These are phyloP conservation scores for Drosophila rufa DNA, from an alignment of 1,140 invertebrate genomes.

Conservation along the genomic window DNA sequence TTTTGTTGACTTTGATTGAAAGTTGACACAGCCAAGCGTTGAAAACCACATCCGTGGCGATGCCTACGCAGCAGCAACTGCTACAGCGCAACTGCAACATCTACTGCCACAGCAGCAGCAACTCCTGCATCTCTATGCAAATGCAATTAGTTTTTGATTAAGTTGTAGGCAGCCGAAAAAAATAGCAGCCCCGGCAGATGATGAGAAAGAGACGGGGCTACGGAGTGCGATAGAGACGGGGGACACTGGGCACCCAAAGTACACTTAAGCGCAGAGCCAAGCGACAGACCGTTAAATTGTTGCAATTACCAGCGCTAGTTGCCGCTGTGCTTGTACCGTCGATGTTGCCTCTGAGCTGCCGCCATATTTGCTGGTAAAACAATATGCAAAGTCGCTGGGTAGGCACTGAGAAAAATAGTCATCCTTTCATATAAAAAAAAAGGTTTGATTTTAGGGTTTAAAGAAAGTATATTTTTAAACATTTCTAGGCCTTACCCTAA, in stretches of 20 bases:
- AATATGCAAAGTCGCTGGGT: constrained; percentile 58
- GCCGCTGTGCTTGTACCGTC: constrained; percentile 43
- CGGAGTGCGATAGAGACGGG: background rate
- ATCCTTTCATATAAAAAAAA: background rate
- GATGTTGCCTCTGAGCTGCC: constrained; percentile 52
- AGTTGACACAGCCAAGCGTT: constrained; percentile 82
- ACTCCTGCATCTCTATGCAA: constrained; percentile 67
- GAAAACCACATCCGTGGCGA: constrained; percentile 80
- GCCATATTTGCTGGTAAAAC: constrained; percentile 82
- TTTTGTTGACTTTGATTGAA: constrained; percentile 83
- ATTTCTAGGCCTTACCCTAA: no score
- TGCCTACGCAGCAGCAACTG: constrained; percentile 52
- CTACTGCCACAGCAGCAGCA: constrained; percentile 24
- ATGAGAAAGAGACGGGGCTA: constrained; percentile 8
- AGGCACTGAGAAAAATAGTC: background rate
- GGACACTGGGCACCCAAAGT: constrained; percentile 53
- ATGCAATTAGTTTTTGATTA: constrained; percentile 84
- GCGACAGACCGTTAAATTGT: constrained; percentile 84
- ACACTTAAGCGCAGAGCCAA: constrained; percentile 79
- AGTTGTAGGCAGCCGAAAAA: constrained; percentile 71
- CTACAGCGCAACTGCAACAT: constrained; percentile 13
- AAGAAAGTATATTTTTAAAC: background rate
- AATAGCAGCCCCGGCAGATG: background rate
- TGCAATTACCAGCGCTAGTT: constrained; percentile 78
- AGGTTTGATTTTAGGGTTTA: accelerated